phyloP scores from a whole-genome alignment of 1,140 invertebrate species.

The Orchesella cincta region DNA sequence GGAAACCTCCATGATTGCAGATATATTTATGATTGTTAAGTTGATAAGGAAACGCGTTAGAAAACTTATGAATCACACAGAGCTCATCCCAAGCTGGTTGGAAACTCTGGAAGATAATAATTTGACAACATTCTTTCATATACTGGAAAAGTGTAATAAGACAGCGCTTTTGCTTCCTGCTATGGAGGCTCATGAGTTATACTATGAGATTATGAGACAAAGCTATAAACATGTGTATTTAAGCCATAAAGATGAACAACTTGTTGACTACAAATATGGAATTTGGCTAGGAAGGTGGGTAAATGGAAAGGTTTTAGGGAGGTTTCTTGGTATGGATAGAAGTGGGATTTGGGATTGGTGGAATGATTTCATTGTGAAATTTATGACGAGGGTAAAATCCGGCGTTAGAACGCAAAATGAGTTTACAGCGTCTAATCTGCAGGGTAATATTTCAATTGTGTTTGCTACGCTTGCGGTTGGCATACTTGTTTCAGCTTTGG shows the following conservation, averaged over 20 bases:
- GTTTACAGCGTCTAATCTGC: too few species aligned
- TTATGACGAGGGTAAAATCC: background rate
- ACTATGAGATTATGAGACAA: background rate
- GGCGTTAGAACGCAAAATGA: too few species aligned
- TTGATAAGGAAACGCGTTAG: background rate
- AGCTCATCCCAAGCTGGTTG: background rate
- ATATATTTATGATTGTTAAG: background rate
- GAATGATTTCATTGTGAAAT: background rate
- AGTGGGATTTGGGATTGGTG: background rate
- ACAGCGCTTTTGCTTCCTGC: background rate
- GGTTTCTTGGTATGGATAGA: background rate
- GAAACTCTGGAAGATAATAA: background rate
- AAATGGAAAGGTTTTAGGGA: background rate
- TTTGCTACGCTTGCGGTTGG: too few species aligned
- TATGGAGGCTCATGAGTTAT: background rate
- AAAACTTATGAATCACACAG: background rate
- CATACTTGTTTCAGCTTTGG: too few species aligned
- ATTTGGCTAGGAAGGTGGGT: background rate
- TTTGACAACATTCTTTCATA: background rate
- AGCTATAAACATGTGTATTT: background rate
- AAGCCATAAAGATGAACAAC: background rate
- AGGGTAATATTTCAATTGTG: too few species aligned
- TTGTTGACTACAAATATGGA: background rate
- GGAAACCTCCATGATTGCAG: background rate
- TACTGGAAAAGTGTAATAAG: background rate